Evolutionary conservation across 1,140 invertebrate genomes (phyloP).

Genomic region (Drosophila burlai): DNA sequence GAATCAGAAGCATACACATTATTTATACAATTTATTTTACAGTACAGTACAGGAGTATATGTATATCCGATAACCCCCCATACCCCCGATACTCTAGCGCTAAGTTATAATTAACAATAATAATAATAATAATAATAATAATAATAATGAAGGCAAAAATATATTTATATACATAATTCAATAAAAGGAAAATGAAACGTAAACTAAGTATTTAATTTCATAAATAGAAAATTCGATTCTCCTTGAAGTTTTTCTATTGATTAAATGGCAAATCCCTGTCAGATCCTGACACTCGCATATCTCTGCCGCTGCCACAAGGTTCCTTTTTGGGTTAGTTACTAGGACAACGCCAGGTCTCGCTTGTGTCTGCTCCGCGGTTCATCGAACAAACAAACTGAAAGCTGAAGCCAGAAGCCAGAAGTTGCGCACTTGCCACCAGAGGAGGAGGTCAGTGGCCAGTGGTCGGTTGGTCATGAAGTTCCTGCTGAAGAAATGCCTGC

Average conservation of each 20-base stretch:
- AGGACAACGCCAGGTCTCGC: constrained; percentile 15
- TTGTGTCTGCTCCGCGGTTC: constrained; percentile 1
- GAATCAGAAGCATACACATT: constrained; percentile 71
- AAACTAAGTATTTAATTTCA: background rate
- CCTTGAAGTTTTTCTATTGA: background rate
- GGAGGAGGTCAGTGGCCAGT: constrained; percentile 7
- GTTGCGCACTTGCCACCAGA: constrained; percentile 7
- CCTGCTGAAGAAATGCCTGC: constrained; percentile 80
- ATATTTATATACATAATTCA: constrained; percentile 83
- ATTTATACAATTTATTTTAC: constrained; percentile 77
- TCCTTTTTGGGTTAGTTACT: constrained; percentile 1
- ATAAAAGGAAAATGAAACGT: constrained; percentile 58
- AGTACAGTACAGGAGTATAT: constrained; percentile 57
- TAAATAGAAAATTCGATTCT: too few species aligned
- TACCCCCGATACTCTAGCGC: constrained; percentile 69
- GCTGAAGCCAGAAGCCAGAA: background rate
- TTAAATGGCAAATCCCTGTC: background rate
- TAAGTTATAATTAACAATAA: constrained; percentile 76
- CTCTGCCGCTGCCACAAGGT: background rate
- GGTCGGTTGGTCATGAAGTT: constrained; percentile 62
- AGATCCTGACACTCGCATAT: background rate
- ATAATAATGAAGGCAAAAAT: constrained; percentile 69
- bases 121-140: constrained; percentile 58
- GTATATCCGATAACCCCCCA: constrained; percentile 66
- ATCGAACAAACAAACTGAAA: constrained; percentile 39